These are phyloP conservation scores for Eristalinus aeneus DNA, from an alignment of 2,888 invertebrate species.

Conservation along the genomic window DNA sequence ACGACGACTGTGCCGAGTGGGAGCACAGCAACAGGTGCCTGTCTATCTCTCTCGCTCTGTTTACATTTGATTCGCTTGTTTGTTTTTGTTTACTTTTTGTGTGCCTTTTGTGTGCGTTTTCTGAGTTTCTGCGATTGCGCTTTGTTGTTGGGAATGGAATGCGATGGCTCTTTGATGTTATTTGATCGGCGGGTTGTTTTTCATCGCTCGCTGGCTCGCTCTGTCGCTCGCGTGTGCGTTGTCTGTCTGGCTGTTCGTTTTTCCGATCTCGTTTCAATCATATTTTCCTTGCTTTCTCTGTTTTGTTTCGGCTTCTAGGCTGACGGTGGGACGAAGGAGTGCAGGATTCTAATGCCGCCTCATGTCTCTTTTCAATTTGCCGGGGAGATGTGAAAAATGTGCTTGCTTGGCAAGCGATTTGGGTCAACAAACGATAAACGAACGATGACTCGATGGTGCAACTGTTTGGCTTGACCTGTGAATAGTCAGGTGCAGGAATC, in stretches of 20 bases:
- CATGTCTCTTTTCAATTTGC: constrained; percentile 43
- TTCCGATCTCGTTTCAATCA: constrained; percentile 53
- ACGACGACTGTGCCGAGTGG: neutral
- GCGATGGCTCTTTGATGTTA: constrained; percentile 52
- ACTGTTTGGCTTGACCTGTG: neutral
- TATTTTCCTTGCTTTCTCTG: constrained; percentile 56
- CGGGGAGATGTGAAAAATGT: constrained; percentile 43
- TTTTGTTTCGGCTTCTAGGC: neutral
- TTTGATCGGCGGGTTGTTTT: constrained; percentile 63
- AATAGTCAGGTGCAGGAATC: constrained; percentile 22
- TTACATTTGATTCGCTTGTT: constrained; percentile 55
- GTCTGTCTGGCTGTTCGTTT: constrained; percentile 19
- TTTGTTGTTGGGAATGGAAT: constrained; percentile 18
- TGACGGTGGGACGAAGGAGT: neutral
- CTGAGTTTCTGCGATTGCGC: constrained; percentile 46
- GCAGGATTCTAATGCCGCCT: neutral
- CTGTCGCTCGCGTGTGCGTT: neutral
- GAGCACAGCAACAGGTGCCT: constrained; percentile 51
- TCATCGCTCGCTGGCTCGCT: constrained; percentile 40
- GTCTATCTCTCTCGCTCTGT: constrained; percentile 55
- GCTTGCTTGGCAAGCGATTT: constrained; percentile 40
- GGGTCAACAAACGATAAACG: constrained; percentile 67
- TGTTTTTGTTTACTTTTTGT: constrained; percentile 52
- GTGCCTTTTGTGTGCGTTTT: constrained; percentile 56
- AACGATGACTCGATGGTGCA: constrained; percentile 23